Evolutionary conservation across 2,113 vertebrate genomes (phyloP), one percentile per base, ranked within the genome.

Genomic region (Choloepus hoffmanni): DNA sequence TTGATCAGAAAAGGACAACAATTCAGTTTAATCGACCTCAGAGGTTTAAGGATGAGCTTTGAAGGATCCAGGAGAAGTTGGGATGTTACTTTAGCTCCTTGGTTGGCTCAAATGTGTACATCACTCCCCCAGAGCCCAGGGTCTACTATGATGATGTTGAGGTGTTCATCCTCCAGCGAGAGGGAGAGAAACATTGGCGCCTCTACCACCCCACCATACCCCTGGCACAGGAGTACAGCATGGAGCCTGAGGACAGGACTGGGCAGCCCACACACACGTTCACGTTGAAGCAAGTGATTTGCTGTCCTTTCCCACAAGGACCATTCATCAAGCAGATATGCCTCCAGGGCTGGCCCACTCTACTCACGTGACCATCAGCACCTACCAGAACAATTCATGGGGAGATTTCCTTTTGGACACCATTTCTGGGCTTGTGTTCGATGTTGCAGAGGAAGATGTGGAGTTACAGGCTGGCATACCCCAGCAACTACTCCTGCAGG

Each of bases 131-230:
- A 8, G 99, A 7, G 99, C 99, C 0, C 99, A 99, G 98, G 99
- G 99, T 70, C 99, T 99, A 12, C 99, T 99, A 99, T 0, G 99
- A 99, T 40, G 99, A 99, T 24, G 99, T 99, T 0, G 99, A 99
- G 99, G 99, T 99, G 4, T 99, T 99, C 30, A 98, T 99, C 86
- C 98, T 99, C 88, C 99, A 99, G 98, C 97, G 99, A 86, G 99
- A 99, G 95, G 99, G 99, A 0, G 97, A 99, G 98, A 99, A 99
- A 36, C 99, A 98, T 82, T 99, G 99, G 99, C 97, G 98, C 0
- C 99, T 99, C 5, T 99, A 99, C 81, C 94, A 93, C 19, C 99
- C 99, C 15, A 99, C 98, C 0, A 98, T 99, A 62, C 98, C 97
- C 7, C 97, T 99, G 96, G 99, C 99, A 28, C 98, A 98, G 33